phyloP scores from a whole-genome alignment of 2,888 invertebrate genomes.

The Rutpela maculata region DNA sequence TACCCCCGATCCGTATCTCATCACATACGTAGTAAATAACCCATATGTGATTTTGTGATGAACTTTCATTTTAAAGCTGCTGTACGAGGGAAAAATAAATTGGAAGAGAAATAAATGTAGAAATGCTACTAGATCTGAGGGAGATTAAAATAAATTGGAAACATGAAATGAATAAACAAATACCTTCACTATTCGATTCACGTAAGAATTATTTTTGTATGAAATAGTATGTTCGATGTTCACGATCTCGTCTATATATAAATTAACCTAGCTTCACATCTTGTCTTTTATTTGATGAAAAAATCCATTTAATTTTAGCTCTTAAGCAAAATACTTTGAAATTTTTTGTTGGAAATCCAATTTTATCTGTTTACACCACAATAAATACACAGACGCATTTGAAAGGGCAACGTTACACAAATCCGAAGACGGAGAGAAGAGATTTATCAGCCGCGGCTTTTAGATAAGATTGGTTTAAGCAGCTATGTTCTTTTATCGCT shows the following conservation, averaged over 20 bases:
- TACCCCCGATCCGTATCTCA: too few relatives aligned
- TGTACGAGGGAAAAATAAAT: not conserved
- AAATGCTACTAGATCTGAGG: not conserved
- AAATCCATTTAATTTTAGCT: constrained; percentile 10
- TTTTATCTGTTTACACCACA: constrained; percentile 44
- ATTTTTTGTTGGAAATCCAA: constrained; percentile 25
- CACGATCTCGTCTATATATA: not conserved
- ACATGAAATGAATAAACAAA: not conserved
- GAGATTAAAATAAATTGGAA: constrained; percentile 1
- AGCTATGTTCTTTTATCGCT: constrained; percentile 60
- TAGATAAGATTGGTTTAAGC: constrained; percentile 57
- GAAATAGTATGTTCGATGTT: not conserved
- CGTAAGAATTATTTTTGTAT: not conserved
- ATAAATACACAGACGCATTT: constrained; percentile 36
- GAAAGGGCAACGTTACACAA: constrained; percentile 36
- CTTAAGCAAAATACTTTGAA: constrained; percentile 9
- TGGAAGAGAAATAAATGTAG: not conserved
- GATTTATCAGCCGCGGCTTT: constrained; percentile 55
- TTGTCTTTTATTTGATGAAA: not conserved
- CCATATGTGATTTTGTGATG: not conserved
- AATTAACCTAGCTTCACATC: not conserved
- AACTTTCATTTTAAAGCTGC: not conserved
- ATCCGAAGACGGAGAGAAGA: constrained; percentile 36
- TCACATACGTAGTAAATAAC: too few relatives aligned
- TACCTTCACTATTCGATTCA: not conserved